Conservation (phyloP, 2,888 invertebrate species). For the Pristionchus maxplancki region DNA sequence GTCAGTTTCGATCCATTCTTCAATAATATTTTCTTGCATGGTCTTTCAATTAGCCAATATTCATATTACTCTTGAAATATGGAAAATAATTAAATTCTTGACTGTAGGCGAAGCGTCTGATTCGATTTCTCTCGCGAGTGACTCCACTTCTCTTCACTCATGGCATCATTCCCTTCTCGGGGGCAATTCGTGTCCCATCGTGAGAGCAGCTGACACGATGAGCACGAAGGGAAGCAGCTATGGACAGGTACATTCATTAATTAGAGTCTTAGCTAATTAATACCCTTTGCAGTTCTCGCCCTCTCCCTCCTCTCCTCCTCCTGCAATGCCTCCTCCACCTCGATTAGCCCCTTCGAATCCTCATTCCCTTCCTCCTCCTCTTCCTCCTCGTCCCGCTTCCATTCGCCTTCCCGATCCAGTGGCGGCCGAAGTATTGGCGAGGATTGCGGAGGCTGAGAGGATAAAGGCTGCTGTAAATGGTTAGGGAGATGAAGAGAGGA, state of each 20-base stretch:
- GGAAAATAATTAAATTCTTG: background rate
- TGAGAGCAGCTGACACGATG: slow-evolving; percentile 43
- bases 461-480: background rate
- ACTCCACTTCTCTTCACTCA: slow-evolving; percentile 46
- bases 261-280: background rate
- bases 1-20: background rate
- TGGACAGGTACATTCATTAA: background rate
- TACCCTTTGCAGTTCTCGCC: slow-evolving; percentile 41
- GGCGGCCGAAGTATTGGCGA: slow-evolving; percentile 53
- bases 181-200: background rate
- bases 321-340: slow-evolving; percentile 43
- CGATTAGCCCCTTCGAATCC: background rate
- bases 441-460: slow-evolving; percentile 44
- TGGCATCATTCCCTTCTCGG: slow-evolving; percentile 53
- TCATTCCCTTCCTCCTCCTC: slow-evolving; percentile 61
- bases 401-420: slow-evolving; percentile 65
- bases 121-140: slow-evolving; percentile 40
- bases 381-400: slow-evolving; percentile 64
- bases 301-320: slow-evolving; percentile 48
- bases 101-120: slow-evolving; percentile 10
- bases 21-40: background rate
- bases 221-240: slow-evolving; percentile 40
- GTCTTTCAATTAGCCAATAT: background rate
- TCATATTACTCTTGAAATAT: background rate
- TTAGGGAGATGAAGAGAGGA: background rate